These are phyloP conservation scores for Tortrix viridana DNA, from an alignment of 2,888 invertebrate genomes.

Conservation along the genomic window DNA sequence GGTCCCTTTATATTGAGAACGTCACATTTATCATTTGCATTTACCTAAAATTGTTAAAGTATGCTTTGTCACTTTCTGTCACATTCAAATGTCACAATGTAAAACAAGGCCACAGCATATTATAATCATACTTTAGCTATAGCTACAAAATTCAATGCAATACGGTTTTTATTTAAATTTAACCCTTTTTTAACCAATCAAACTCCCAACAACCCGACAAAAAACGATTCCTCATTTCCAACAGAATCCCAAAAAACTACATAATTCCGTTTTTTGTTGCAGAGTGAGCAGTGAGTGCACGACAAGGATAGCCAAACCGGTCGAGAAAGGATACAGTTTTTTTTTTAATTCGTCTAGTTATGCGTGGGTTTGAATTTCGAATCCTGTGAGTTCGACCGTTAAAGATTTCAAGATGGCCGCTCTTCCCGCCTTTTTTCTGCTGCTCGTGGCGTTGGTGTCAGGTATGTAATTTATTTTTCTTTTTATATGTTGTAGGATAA, in stretches of 20 bases:
- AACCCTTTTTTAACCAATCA: not conserved
- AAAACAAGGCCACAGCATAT: too few relatives aligned
- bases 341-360: slow-evolving; percentile 65
- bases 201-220: not conserved
- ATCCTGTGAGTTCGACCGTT: slow-evolving; percentile 58
- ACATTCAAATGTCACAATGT: too few relatives aligned
- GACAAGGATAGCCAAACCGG: slow-evolving; percentile 61
- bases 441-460: slow-evolving; percentile 67
- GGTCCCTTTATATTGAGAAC: too few relatives aligned
- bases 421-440: slow-evolving; percentile 74
- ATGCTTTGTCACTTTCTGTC: too few relatives aligned
- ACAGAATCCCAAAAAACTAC: slow-evolving; percentile 48
- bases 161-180: too few relatives aligned
- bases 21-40: too few relatives aligned
- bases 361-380: slow-evolving; percentile 62
- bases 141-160: too few relatives aligned
- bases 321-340: slow-evolving; percentile 52
- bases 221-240: not conserved
- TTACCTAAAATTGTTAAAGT: too few relatives aligned
- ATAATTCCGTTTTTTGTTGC: slow-evolving; percentile 73
- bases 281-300: slow-evolving; percentile 63
- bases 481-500: not conserved
- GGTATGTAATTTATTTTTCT: slow-evolving; percentile 55
- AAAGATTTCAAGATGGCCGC: slow-evolving; percentile 69
- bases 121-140: too few relatives aligned